Percentiles rank a stretch among this genome's conserved stretches.
Evolutionary conservation across 2,888 invertebrate species (phyloP).

Genomic region (Tachina grossa): DNA sequence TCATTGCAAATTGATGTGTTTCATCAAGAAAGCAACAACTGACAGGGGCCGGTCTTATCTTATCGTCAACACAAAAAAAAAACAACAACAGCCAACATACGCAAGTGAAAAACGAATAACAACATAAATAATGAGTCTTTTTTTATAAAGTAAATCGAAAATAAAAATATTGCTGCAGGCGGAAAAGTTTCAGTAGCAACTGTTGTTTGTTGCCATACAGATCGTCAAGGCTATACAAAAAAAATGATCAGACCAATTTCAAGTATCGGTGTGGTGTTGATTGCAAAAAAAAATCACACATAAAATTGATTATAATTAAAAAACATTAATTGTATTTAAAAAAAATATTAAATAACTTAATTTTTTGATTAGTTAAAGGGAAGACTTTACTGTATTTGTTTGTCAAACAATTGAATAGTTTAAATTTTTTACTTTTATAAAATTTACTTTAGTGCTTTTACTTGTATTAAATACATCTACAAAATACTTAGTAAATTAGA

Average conservation of each 20-base stretch:
- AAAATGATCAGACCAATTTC: slow-evolving; percentile 1
- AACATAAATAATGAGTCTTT: slow-evolving; percentile 31
- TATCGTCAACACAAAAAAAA: slow-evolving; percentile 54
- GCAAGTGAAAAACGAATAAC: slow-evolving; percentile 18
- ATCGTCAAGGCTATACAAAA: slow-evolving; percentile 42
- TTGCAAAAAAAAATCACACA: background rate
- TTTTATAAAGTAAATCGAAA: slow-evolving; percentile 43
- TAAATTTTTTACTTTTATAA: slow-evolving; percentile 2
- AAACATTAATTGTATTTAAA: background rate
- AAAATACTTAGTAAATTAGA: no score
- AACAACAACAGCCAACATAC: slow-evolving; percentile 46
- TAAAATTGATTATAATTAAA: background rate
- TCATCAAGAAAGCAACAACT: slow-evolving; percentile 26
- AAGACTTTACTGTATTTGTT: background rate
- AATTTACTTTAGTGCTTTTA: no score
- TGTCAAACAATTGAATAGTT: slow-evolving; percentile 11
- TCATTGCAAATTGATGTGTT: slow-evolving; percentile 7
- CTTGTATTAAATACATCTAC: slow-evolving; percentile 11
- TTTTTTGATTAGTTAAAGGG: no score
- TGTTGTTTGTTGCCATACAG: slow-evolving; percentile 64
- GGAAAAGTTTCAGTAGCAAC: slow-evolving; percentile 66
- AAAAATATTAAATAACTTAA: background rate
- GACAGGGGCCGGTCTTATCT: slow-evolving; percentile 61
- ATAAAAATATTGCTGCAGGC: slow-evolving; percentile 67
- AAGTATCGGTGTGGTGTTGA: background rate